Evolutionary conservation across 23 tunicate species (phyloP).

Genomic region (Styela clava): DNA sequence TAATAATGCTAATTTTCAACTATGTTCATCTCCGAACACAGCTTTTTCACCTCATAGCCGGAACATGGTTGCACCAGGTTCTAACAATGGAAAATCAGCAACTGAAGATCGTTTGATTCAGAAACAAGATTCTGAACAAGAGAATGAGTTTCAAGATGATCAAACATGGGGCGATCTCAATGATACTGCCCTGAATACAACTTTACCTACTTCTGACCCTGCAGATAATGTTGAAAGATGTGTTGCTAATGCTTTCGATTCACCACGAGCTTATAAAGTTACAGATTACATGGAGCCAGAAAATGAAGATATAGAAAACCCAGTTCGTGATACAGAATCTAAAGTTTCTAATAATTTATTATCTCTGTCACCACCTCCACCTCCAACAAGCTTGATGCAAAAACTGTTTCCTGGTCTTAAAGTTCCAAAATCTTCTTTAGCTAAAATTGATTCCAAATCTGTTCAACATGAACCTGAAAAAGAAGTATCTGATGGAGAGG

Average conservation of each 20-base stretch:
- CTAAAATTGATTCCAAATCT: background rate
- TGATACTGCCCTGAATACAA: background rate
- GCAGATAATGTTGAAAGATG: background rate
- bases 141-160: slow-evolving; percentile 25
- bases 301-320: slow-evolving; percentile 29
- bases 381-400: slow-evolving; percentile 74
- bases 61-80: background rate
- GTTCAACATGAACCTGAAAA: background rate
- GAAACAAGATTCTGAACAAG: background rate
- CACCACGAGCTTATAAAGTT: background rate
- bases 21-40: slow-evolving; percentile 14
- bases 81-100: background rate
- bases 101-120: background rate
- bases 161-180: slow-evolving; percentile 25
- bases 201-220: background rate
- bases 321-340: slow-evolving; percentile 22
- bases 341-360: background rate
- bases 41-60: slow-evolving; percentile 19
- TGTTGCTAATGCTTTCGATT: background rate
- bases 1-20: background rate
- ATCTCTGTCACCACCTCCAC: slow-evolving; percentile 39
- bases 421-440: slow-evolving; percentile 4
- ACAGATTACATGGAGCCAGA: slow-evolving; percentile 34
- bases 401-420: slow-evolving; percentile 71
- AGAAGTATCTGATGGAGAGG: background rate